Base-by-base conservation (phyloP, 2,888 invertebrate species). In the Entomobrya proxima region DNA sequence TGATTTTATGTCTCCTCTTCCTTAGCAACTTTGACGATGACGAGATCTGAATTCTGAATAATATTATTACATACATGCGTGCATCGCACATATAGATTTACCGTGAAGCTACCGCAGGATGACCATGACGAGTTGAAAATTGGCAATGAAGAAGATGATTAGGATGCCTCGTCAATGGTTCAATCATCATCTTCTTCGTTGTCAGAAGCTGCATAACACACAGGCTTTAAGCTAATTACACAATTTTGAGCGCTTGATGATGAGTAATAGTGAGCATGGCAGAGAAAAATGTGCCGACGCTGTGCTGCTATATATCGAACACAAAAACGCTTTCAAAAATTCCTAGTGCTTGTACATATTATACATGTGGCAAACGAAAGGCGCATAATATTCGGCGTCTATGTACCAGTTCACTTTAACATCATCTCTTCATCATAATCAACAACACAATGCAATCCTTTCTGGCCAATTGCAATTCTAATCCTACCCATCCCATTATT, bases 101-200 rank as follows among this genome's bases (percentile, higher is more conserved):
- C 50, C 24, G 47, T 47, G 30, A 76, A 76, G 67, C 78, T 27
- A 69, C 81, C 61, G 35, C 69, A 76, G 55, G 52, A 84, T 78
- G 84, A 69, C 77, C 77, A 84, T 78, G 84, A 78, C 69, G 40
- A 84, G 72, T 35, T 78, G 78, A 84, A 78, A 84, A 84, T 78
- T 72, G 72, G 78, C 78, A 77, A 72, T 78, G 84, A 78, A 74
- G 47, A 72, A 79, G 58, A 78, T 77, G 72, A 69, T 76, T 52
- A 77, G 55, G 55, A 78, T 78, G 85, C 61, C 64, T 77, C 72
- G 77, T 77, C 69, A 82, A 82, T 82, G 75, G 64, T 82, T 75
- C 75, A 79, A 85, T 85, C 85, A 74, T 67, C 37, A 7, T 37
- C 21, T n/a, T n/a, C n/a, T n/a, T n/a, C n/a, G n/a, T n/a, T n/a